These are phyloP conservation scores for Montipora sp. DNA, from an alignment of 64 coral and sea anemone genomes.

Conservation along the genomic window DNA sequence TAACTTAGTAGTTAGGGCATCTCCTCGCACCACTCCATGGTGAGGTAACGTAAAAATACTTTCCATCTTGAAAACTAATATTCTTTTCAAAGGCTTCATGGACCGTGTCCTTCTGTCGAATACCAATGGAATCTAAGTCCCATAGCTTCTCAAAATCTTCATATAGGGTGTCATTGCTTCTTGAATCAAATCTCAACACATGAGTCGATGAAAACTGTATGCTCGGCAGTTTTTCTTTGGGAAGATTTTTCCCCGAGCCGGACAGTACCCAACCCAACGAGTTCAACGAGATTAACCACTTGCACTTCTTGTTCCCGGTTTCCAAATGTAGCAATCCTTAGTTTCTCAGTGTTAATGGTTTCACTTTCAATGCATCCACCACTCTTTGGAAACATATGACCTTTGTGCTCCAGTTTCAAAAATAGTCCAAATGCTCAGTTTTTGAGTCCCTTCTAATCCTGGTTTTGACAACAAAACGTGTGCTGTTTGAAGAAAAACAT, in stretches of 20 bases:
- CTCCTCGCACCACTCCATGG: constrained; percentile 18
- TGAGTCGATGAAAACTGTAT: constrained; percentile 11
- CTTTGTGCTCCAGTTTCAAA: constrained; percentile 7
- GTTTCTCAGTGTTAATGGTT: constrained; percentile 3
- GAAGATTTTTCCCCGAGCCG: not conserved
- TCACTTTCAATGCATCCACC: constrained; percentile 11
- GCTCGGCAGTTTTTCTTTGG: not conserved
- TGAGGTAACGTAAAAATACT: not conserved
- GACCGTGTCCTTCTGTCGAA: constrained; percentile 2
- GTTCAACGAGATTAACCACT: not conserved
- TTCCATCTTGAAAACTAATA: constrained; percentile 34
- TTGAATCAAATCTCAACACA: constrained; percentile 1
- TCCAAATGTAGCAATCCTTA: constrained; percentile 15
- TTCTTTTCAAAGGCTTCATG: constrained; percentile 23
- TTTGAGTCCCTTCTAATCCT: not conserved
- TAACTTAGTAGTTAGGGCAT: constrained; percentile 37
- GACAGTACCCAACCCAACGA: constrained; percentile 20
- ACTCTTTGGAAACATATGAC: constrained; percentile 14
- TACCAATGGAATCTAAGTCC: constrained; percentile 42
- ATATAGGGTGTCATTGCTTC: not conserved
- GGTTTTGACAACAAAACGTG: not conserved
- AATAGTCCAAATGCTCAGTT: not conserved
- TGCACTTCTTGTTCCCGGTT: not conserved
- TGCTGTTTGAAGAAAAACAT: no score
- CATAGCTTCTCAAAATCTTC: not conserved